Conservation (phyloP, 1,140 invertebrate species). For the Panagrolaimus sp. region DNA sequence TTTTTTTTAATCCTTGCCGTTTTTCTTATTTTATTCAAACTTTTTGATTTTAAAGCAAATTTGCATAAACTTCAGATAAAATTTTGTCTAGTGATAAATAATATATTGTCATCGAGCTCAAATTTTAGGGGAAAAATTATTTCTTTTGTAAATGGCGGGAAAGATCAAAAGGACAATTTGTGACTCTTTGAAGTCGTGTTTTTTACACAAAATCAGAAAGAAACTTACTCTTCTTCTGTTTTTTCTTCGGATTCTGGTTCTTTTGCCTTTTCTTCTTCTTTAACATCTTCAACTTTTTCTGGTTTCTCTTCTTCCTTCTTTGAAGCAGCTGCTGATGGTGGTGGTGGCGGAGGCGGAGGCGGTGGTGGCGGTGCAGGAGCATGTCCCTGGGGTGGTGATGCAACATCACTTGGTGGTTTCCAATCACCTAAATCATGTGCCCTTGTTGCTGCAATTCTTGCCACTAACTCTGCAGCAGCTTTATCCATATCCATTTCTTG, state of each 20-base stretch:
- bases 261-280: not conserved
- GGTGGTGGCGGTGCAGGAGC: not conserved
- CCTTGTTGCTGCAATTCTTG: conserved; percentile 47
- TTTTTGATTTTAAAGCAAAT: too few relatives aligned
- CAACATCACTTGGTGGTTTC: not conserved
- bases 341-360: not conserved
- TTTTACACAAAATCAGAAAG: not conserved
- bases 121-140: too few relatives aligned
- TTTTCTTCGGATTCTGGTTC: not conserved
- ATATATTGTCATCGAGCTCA: too few relatives aligned
- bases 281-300: not conserved
- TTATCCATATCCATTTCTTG: conserved; percentile 54
- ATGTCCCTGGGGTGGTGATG: not conserved
- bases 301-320: not conserved
- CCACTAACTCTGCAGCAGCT: conserved; percentile 48
- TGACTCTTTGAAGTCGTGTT: too few relatives aligned
- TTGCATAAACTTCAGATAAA: too few relatives aligned
- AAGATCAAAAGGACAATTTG: too few relatives aligned
- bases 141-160: too few relatives aligned
- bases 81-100: too few relatives aligned
- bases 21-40: too few relatives aligned
- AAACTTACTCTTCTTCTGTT: conserved; percentile 7
- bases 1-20: too few relatives aligned
- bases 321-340: not conserved
- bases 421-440: conserved; percentile 21